Conservation (phyloP, 2,888 invertebrate species). For the Nymphalis polychloros region DNA sequence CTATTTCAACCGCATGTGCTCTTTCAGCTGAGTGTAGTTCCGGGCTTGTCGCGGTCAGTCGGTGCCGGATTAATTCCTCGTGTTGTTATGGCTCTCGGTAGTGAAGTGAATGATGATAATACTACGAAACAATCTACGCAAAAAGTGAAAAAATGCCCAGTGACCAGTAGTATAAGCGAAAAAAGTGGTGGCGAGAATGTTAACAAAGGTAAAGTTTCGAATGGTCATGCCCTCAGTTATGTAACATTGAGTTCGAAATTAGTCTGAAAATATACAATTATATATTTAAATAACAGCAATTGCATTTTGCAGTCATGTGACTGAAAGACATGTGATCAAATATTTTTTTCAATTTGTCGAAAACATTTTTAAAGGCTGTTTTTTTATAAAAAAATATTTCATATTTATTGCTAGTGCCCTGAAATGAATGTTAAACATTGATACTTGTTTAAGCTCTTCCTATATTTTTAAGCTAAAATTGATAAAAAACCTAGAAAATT, state of each 20-base stretch:
- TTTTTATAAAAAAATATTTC: conserved; percentile 13
- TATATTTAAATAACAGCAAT: conserved; percentile 42
- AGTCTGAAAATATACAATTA: conserved; percentile 50
- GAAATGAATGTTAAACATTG: neutral
- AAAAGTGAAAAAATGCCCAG: conserved; percentile 79
- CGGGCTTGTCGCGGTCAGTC: conserved; percentile 78
- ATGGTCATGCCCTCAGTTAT: conserved; percentile 76
- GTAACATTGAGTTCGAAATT: conserved; percentile 66
- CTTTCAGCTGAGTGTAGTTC: conserved; percentile 78
- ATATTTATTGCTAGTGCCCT: neutral
- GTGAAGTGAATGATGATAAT: conserved; percentile 82
- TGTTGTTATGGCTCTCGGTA: conserved; percentile 83
- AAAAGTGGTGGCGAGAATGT: conserved; percentile 69
- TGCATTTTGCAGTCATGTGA: conserved; percentile 64
- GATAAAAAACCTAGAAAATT: neutral
- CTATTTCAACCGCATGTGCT: conserved; percentile 78
- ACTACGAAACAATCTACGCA: conserved; percentile 71
- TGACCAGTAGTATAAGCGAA: conserved; percentile 68
- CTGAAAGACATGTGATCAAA: conserved; percentile 66
- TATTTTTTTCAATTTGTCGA: conserved; percentile 21
- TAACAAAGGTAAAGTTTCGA: conserved; percentile 73
- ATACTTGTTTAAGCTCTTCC: neutral
- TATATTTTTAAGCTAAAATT: neutral
- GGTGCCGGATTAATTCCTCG: conserved; percentile 77
- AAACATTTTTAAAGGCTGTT: conserved; percentile 4